These are phyloP conservation scores for Nyctibius grandis DNA, from an alignment of 2,797 vertebrate genomes.

Conservation along the genomic window DNA sequence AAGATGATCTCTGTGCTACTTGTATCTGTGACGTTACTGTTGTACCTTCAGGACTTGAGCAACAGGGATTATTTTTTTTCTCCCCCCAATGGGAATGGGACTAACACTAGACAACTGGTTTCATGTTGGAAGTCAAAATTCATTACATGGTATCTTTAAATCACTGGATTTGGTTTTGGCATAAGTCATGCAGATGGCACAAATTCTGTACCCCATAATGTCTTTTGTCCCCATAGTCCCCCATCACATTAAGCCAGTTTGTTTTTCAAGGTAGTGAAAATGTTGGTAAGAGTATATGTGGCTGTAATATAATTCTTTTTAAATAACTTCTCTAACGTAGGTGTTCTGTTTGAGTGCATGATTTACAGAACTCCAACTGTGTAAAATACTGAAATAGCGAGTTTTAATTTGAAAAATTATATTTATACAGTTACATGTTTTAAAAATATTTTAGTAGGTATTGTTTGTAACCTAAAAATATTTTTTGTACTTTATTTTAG, in stretches of 20 bases:
- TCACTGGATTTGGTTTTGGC: not conserved
- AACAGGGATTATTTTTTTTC: not conserved
- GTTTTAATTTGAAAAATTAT: not conserved
- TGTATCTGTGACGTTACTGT: rapidly evolving
- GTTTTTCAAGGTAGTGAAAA: not conserved
- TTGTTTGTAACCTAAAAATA: conserved; percentile 11
- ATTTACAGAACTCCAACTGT: not conserved
- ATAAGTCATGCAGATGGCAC: not conserved
- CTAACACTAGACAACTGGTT: not conserved
- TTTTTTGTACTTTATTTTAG: conserved; percentile 33
- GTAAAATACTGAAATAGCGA: not conserved
- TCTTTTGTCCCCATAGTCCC: not conserved
- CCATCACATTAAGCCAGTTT: not conserved
- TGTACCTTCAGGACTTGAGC: not conserved
- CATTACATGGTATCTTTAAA: rapidly evolving
- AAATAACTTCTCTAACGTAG: not conserved
- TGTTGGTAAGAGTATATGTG: not conserved
- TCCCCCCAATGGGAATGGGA: not conserved
- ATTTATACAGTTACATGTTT: not conserved
- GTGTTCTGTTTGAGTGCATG: not conserved
- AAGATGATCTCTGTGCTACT: not conserved
- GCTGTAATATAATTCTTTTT: not conserved
- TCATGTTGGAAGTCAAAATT: not conserved
- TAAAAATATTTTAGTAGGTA: not conserved
- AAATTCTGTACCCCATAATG: not conserved